Base-by-base conservation (phyloP, 2,797 vertebrate genomes). In the Acrossocheilus fasciatus region DNA sequence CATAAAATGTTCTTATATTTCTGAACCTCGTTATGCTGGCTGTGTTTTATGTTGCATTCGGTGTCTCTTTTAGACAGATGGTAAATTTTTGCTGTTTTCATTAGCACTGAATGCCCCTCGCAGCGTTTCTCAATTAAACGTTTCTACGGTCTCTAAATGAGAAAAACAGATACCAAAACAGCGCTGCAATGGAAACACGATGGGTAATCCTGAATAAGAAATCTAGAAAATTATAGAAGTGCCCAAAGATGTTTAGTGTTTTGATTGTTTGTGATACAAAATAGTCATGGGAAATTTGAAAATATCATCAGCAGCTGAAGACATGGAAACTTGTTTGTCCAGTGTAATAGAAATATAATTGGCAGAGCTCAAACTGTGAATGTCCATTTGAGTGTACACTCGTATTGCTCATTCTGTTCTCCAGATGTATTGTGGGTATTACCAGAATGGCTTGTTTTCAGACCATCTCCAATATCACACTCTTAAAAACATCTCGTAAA, bases 131-230 rank as follows among this genome's bases (percentile, higher is more conserved):
- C 88, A 69, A 89, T 90, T 87, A 88, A 90, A 77, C n/a, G 80
- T 92, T 91, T 93, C 91, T 88, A 89, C 11, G 89, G 87, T 86
- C 90, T 88, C 89, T 86, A 57, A 89, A 88, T 64, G 90, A 87
- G 84, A 68, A 57, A 17, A 34, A 18, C n/a, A 83, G 4, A 72
- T 17, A 39, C 41, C 15, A 52, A 62, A 78, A 81, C 69, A 59
- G 36, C 41, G 34, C 47, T 18, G 26, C 43, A 43, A 62, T 77
- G 52, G 80, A 72, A 70, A 50, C 57, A 36, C 82, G 20, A n/a
- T 43, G 30, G 66, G 36, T 20, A 45, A 84, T 64, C 41, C 74
- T 34, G 17, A 82, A 79, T 20, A 80, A 76, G 34, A 75, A 9
- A 0, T 1, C 39, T 26, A 66, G 41, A 47, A 62, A 62, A 59